Evolutionary conservation across 2,888 invertebrate species (phyloP).

Genomic region (Volucella zonaria): DNA sequence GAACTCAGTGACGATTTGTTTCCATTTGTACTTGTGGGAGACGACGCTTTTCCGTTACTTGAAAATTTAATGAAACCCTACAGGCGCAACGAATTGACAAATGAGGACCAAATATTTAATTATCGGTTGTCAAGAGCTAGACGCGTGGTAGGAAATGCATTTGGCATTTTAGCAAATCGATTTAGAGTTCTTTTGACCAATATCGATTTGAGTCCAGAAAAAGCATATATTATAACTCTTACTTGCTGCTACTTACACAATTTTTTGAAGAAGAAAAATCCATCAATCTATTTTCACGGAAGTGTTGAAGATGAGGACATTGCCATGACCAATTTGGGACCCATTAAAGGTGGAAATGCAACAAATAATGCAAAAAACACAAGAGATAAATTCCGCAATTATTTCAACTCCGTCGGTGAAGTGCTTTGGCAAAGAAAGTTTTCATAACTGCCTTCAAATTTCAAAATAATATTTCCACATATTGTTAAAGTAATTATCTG

Average conservation of each 20-base stretch:
- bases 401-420: constrained; percentile 3
- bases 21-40: constrained; percentile 10
- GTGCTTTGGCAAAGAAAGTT: background rate
- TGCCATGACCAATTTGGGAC: background rate
- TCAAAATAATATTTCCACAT: constrained; percentile 1
- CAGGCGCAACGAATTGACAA: background rate
- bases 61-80: constrained; percentile 20
- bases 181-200: constrained; percentile 21
- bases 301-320: background rate
- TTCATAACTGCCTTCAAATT: too few species aligned
- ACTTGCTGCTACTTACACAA: constrained; percentile 31
- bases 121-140: constrained; percentile 29
- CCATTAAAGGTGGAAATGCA: constrained; percentile 4
- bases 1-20: background rate
- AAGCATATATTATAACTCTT: constrained; percentile 26
- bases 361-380: background rate
- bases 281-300: background rate
- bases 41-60: constrained; percentile 18
- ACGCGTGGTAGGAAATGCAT: constrained; percentile 40
- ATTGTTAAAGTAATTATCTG: background rate
- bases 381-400: background rate
- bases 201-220: constrained; percentile 31
- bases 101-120: constrained; percentile 25
- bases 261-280: constrained; percentile 16
- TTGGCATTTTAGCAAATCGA: constrained; percentile 25